Conservation (phyloP, 2,888 invertebrate species). For the Agapostemon virescens region DNA sequence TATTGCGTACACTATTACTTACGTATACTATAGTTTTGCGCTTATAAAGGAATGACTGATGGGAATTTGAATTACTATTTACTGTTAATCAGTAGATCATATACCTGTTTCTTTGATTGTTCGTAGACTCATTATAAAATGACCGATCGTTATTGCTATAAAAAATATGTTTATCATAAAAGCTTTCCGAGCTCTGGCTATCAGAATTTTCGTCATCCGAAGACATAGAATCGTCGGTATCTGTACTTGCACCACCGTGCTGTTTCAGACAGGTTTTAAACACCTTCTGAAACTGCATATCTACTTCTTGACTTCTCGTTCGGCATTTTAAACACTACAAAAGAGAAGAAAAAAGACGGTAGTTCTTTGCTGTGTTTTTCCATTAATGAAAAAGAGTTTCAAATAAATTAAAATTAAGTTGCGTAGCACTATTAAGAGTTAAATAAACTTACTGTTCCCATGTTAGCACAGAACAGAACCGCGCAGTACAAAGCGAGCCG, state of each 20-base stretch:
- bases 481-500: background rate
- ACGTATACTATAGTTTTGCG: constrained; percentile 23
- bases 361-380: too few relatives aligned
- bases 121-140: constrained; percentile 29
- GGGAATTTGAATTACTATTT: background rate
- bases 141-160: constrained; percentile 45
- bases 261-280: constrained; percentile 83
- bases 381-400: background rate
- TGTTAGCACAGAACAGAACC: constrained; percentile 9
- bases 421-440: background rate
- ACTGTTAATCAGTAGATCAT: background rate
- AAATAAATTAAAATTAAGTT: too few relatives aligned
- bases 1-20: too few relatives aligned
- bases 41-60: background rate
- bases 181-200: constrained; percentile 64
- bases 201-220: constrained; percentile 69
- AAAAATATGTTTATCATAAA: constrained; percentile 71
- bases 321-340: constrained; percentile 84
- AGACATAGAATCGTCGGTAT: constrained; percentile 72
- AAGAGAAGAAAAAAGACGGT: constrained; percentile 38
- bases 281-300: constrained; percentile 83
- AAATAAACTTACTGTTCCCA: constrained; percentile 28
- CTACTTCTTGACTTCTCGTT: constrained; percentile 83
- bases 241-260: constrained; percentile 70
- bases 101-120: constrained; percentile 47